Base-by-base conservation (phyloP, 2,888 invertebrate species). In the Ptychoptera contaminata region DNA sequence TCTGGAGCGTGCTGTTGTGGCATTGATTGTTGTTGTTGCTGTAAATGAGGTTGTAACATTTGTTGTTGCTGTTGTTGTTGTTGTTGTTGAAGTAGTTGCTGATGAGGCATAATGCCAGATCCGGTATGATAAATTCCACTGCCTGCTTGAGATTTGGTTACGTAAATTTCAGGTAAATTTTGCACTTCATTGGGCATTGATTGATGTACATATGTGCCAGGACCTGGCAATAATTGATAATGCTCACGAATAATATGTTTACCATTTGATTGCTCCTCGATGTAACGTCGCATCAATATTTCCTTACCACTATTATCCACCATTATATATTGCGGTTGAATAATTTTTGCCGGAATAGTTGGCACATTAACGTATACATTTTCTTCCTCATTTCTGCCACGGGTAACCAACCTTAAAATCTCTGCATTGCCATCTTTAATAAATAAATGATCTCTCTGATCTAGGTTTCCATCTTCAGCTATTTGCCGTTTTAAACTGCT, bases 341-440 rank as follows among this genome's bases (percentile, higher is more conserved):
- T 70, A 2, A 77, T 70, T 51, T 74, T 67, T 49, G 70, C 67
- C 12, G 63, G 63, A 54, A 71, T 68, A 16, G 66, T 48, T 2
- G 73, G 71, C 36, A 76, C 64, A 55, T 77, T 73, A 7, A 73
- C 70, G 54, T 77, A 72, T 30, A 65, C 59, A 40, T 72, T 69
- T 51, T 78, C 75, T 50, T 79, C 79, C 50, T 77, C 77, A 44
- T 71, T 69, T 49, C 77, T 74, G 11, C 80, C 82, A 55, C 85
- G 71, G 1, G 85, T 85, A 42, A 86, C 78, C 42, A 88, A 64
- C 49, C 85, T 71, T 42, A 88, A 63, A 48, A 88, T 84, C 68
- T 88, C 88, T 1, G 86, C 80, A 56, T 86, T 84, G 0, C 87
- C 88, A 56, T 87, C 85, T 56, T 84, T 77, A 37, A 84, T 84